These are phyloP conservation scores for Charadrius vociferus DNA, from an alignment of 2,113 vertebrate genomes.

Conservation along the genomic window DNA sequence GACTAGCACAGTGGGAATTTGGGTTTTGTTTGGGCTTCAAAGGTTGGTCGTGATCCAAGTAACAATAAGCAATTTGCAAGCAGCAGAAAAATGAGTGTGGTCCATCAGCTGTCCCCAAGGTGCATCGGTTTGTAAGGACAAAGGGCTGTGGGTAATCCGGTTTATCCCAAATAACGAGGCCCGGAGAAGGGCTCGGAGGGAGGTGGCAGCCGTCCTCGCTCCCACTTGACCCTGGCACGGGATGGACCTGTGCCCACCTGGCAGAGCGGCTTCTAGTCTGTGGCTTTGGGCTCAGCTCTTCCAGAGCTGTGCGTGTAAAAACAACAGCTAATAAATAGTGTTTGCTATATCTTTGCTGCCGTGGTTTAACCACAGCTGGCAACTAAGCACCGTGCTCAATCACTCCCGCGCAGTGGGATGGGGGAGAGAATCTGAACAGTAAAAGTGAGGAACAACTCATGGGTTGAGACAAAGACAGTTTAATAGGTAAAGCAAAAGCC, in stretches of 20 bases:
- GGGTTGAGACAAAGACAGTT: neutral
- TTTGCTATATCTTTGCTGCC: conserved; percentile 17
- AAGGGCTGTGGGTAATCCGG: neutral
- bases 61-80: accelerated
- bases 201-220: neutral
- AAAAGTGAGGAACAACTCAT: neutral
- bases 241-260: neutral
- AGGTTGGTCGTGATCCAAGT: neutral
- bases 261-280: neutral
- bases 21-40: neutral
- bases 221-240: neutral
- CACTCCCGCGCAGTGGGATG: neutral
- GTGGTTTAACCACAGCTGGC: neutral
- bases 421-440: neutral
- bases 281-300: neutral
- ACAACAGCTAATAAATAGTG: neutral
- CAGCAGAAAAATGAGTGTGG: neutral
- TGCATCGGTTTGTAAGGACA: accelerated
- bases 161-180: neutral
- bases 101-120: neutral
- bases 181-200: neutral
- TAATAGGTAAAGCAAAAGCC: neutral
- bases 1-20: neutral
- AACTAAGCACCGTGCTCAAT: neutral
- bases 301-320: neutral